Conservation (phyloP, 2,797 vertebrate genomes). For the Rhynchonycteris naso region DNA sequence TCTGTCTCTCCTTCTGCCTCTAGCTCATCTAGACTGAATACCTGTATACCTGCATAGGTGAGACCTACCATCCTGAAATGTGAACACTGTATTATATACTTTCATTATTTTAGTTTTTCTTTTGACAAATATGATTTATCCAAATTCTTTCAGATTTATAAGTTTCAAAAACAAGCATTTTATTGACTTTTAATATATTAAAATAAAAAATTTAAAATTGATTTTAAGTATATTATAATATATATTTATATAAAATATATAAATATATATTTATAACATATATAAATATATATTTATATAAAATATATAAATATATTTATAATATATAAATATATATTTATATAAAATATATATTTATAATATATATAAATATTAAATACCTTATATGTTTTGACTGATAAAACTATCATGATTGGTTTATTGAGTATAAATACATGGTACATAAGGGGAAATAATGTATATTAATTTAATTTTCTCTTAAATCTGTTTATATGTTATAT, state of each 20-base stretch:
- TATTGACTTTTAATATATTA: background rate
- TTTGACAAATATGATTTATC: background rate
- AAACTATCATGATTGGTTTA: slow-evolving; percentile 11
- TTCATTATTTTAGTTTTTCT: slow-evolving; percentile 14
- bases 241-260: background rate
- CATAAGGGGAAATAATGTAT: slow-evolving; percentile 10
- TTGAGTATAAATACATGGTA: background rate
- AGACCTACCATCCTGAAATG: background rate
- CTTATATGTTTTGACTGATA: background rate
- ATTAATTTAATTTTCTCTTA: background rate
- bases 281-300: too few species aligned
- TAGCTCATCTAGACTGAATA: background rate
- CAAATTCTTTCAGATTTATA: background rate
- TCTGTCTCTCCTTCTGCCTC: background rate
- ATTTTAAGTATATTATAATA: background rate
- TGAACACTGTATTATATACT: background rate
- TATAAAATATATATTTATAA: background rate
- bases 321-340: too few species aligned
- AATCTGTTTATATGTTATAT: slow-evolving; percentile 29
- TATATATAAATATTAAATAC: background rate
- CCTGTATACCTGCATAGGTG: background rate
- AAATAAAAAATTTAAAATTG: background rate
- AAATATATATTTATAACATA: too few species aligned
- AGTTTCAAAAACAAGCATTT: background rate
- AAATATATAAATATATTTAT: too few species aligned